Evolutionary conservation across 2,888 invertebrate genomes (phyloP).

Genomic region (Leptinotarsa haldemani): DNA sequence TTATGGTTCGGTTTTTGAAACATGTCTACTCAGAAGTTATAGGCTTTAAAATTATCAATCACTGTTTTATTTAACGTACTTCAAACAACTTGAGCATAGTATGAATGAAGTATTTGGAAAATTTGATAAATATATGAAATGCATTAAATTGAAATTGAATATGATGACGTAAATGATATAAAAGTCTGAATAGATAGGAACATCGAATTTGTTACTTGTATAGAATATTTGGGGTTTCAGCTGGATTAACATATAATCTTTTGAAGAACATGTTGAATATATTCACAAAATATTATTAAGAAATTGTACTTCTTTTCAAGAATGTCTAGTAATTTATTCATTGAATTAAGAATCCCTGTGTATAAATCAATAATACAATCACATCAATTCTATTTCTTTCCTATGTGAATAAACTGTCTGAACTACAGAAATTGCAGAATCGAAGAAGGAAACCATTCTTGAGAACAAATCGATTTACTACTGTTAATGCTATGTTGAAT

Average conservation of each 20-base stretch:
- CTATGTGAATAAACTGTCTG: not conserved
- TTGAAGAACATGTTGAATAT: conserved; percentile 16
- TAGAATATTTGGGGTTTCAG: conserved; percentile 19
- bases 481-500: conserved; percentile 1
- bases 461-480: not conserved
- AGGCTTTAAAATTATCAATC: no score
- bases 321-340: conserved; percentile 19
- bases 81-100: not conserved
- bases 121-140: conserved; percentile 16
- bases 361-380: conserved; percentile 21
- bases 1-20: no score
- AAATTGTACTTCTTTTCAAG: conserved; percentile 27
- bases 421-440: not conserved
- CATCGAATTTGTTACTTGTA: conserved; percentile 4
- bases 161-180: not conserved
- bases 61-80: no score
- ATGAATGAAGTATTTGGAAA: conserved; percentile 7
- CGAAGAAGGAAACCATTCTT: not conserved
- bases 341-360: conserved; percentile 13
- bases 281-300: conserved; percentile 12
- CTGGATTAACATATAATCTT: conserved; percentile 14
- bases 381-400: not conserved
- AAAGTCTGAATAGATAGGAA: not conserved
- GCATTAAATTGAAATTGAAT: conserved; percentile 20
- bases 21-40: no score